Base-by-base conservation (phyloP, 2,113 vertebrate genomes). In the Anarhynchus alexandrinus region DNA sequence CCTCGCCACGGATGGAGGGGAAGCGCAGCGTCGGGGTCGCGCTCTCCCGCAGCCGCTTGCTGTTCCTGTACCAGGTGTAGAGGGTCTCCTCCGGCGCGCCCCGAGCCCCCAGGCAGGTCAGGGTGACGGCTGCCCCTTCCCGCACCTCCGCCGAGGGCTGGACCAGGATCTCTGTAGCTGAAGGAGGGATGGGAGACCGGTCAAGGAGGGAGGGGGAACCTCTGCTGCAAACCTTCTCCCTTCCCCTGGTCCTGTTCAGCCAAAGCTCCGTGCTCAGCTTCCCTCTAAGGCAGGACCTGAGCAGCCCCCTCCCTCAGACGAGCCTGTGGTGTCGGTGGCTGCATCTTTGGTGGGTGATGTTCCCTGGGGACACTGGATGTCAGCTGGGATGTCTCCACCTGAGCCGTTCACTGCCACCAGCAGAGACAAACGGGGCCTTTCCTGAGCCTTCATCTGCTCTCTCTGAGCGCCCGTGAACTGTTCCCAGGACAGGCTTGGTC, bases 31-130 rank as follows among this genome's bases (percentile, higher is more conserved):
- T 79, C 0, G 82, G 70, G 29, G 13, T 13, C 0, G n/a, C 14
- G 36, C 69, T 62, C 38, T 94, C 92, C 71, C 0, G 77, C 25
- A 98, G 72, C 90, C 73, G 6, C 55, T 49, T 65, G 51, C 79
- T 12, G 0, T 98, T 98, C 82, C 84, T 93, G 88, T 97, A 98
- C 98, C 98, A 98, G 66, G 86, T 27, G 82, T 97, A 97, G 26
- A 71, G 91, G 8, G 54, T 51, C 42, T 93, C 86, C 6, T 69
- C 58, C 0, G 3, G 45, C 0, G 1, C 4, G 1, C 42, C 86
- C 40, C 25, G 12, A 29, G 96, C 52, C 10, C 96, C 93, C 67
- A 85, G 8, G 38, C 98, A 98, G 79, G 52, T 97, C 96, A 98
- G 86, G 2, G 97, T 97, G 71, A 98, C 98, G 0, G 51, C 66